Conservation (phyloP, 35 echinoderm and acorn worm genomes). For the Eucidaris tribuloides region DNA sequence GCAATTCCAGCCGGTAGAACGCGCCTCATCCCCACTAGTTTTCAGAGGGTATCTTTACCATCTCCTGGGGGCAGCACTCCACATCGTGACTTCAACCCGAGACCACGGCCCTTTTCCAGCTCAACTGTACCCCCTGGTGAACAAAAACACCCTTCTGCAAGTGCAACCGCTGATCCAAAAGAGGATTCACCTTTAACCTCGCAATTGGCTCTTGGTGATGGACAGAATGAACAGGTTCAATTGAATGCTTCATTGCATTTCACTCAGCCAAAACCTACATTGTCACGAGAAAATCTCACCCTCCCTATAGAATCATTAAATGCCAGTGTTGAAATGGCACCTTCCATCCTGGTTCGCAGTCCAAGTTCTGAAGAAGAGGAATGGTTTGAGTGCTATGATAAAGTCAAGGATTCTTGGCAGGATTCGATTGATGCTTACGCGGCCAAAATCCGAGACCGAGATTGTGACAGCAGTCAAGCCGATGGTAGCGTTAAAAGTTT, state of each 20-base stretch:
- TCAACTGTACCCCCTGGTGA: too few species aligned
- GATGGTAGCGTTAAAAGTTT: not conserved
- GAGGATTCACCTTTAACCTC: too few species aligned
- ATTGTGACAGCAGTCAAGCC: constrained; percentile 12
- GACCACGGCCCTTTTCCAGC: not conserved
- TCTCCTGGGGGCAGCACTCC: too few species aligned
- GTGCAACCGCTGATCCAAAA: too few species aligned
- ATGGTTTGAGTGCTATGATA: constrained; percentile 12
- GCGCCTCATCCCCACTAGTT: too few species aligned
- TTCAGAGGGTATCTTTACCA: too few species aligned
- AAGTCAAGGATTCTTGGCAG: constrained; percentile 11
- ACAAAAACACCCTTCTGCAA: too few species aligned
- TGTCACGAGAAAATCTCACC: not conserved
- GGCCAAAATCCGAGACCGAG: not conserved
- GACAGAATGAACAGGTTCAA: too few species aligned
- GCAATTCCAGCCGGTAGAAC: too few species aligned
- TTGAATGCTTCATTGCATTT: too few species aligned
- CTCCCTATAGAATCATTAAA: not conserved
- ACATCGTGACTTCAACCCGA: constrained; percentile 1
- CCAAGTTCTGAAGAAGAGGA: constrained; percentile 24
- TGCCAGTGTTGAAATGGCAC: not conserved
- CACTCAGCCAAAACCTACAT: too few species aligned
- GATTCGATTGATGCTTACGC: not conserved
- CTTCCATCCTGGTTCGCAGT: not conserved
- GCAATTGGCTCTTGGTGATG: too few species aligned